Conservation (phyloP, 2,888 invertebrate genomes). For the Epinotia nisella region DNA sequence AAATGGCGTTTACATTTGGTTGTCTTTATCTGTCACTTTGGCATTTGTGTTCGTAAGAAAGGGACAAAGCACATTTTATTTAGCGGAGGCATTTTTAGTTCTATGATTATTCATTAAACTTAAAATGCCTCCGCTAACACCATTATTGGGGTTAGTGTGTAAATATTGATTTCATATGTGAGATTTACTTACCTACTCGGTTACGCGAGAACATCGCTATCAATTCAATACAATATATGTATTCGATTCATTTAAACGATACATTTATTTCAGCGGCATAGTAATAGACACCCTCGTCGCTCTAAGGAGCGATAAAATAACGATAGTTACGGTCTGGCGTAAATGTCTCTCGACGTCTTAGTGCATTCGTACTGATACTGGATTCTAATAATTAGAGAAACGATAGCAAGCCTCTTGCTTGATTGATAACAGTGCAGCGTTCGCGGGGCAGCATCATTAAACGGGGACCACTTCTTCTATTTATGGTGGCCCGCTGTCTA, state of each 20-base stretch:
- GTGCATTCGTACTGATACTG: constrained; percentile 36
- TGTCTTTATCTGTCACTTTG: no score
- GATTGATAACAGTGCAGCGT: constrained; percentile 75
- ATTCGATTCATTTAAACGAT: constrained; percentile 1
- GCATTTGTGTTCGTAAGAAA: no score
- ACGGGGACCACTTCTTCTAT: constrained; percentile 70
- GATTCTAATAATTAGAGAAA: constrained; percentile 64
- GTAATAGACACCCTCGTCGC: constrained; percentile 43
- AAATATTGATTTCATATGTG: no score
- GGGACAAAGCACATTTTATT: no score
- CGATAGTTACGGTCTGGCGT: constrained; percentile 53
- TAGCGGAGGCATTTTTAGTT: no score
- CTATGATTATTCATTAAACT: no score
- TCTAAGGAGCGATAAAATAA: constrained; percentile 57
- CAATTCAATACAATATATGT: neutral
- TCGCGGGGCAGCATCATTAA: constrained; percentile 71
- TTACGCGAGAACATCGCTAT: neutral
- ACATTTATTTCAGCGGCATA: neutral
- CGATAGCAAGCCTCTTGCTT: constrained; percentile 58
- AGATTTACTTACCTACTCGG: neutral
- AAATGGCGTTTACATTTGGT: no score
- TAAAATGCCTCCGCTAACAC: no score
- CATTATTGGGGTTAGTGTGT: no score
- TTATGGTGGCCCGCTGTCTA: constrained; percentile 75
- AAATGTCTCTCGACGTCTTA: constrained; percentile 45